Evolutionary conservation across 2,888 invertebrate species (phyloP).

Genomic region (Idaea biselata): DNA sequence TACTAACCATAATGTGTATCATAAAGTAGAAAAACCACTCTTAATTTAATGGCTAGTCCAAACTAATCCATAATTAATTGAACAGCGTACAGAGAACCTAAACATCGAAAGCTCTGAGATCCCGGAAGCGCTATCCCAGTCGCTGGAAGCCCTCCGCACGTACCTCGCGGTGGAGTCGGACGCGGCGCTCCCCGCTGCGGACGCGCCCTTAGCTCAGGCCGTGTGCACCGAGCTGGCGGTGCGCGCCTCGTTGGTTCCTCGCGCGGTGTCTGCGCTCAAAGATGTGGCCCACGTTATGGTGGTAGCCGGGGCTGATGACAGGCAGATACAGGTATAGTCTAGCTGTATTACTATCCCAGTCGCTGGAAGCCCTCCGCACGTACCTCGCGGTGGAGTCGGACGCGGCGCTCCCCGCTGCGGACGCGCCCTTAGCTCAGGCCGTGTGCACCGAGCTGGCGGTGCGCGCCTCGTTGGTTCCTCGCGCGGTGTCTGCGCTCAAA

Average conservation of each 20-base stretch:
- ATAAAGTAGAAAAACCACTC: too few relatives aligned
- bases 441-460: conserved; percentile 60
- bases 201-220: conserved; percentile 51
- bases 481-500: conserved; percentile 75
- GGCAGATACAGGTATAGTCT: conserved; percentile 54
- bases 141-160: conserved; percentile 61
- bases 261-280: conserved; percentile 75
- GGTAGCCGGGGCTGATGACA: conserved; percentile 57
- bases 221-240: conserved; percentile 60
- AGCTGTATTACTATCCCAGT: conserved; percentile 42
- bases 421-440: conserved; percentile 51
- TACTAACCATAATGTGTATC: too few relatives aligned
- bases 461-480: conserved; percentile 60
- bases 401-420: conserved; percentile 34
- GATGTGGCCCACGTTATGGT: conserved; percentile 81
- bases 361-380: conserved; percentile 61
- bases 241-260: conserved; percentile 60
- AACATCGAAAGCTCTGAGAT: conserved; percentile 66
- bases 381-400: conserved; percentile 44
- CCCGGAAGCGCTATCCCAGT: conserved; percentile 61
- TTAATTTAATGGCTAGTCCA: not conserved
- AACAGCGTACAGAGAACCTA: conserved; percentile 63
- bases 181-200: conserved; percentile 34
- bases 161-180: conserved; percentile 44
- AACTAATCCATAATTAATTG: conserved; percentile 4